Evolutionary conservation across 2,888 invertebrate species (phyloP), one percentile per base, ranked within the genome.

Genomic region (Eupithecia inturbata): DNA sequence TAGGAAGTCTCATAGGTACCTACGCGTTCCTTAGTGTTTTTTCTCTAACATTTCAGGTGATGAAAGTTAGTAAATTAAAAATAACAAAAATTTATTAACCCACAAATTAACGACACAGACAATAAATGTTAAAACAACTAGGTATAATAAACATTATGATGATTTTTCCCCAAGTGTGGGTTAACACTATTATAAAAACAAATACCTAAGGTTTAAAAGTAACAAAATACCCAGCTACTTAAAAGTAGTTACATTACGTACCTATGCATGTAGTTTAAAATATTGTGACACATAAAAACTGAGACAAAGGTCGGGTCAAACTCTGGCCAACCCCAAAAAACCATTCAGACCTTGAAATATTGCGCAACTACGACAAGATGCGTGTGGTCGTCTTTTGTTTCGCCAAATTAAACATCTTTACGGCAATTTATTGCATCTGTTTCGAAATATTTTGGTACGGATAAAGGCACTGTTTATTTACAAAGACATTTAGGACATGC

Each of bases 351-450:
- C 67, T 73, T 73, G 53, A 71, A 31, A 70, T 53, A 68, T 76
- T 78, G 72, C 74, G 72, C 69, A 78, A 80, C 63, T 73, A 2
- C 19, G 45, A 71, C 66, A 75, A 64, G 60, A 69, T 36, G 28
- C 87, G 92, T 92, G 92, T 91, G 93, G 92, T 86, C 91, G 72
- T 85, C 83, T 82, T 84, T 86, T 82, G 81, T 85, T 82, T 79
- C 75, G 72, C 72, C 28, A 87, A 88, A 87, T 81, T 86, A 87
- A 91, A 92, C 89, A 91, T 86, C 83, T 79, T 78, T 84, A 82
- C 81, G 81, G 82, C 81, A 82, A 79, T 75, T 75, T 80, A 82
- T 87, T 86, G 84, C 84, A 79, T 83, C 78, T 74, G 71, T 75
- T 78, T 75, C 74, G 70, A 71, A 76, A 76, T 71, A 31, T 31